Percentiles rank a stretch among this genome's conserved stretches.
Conservation (phyloP, 2,113 vertebrate genomes). For the Paedocypris sp. region DNA sequence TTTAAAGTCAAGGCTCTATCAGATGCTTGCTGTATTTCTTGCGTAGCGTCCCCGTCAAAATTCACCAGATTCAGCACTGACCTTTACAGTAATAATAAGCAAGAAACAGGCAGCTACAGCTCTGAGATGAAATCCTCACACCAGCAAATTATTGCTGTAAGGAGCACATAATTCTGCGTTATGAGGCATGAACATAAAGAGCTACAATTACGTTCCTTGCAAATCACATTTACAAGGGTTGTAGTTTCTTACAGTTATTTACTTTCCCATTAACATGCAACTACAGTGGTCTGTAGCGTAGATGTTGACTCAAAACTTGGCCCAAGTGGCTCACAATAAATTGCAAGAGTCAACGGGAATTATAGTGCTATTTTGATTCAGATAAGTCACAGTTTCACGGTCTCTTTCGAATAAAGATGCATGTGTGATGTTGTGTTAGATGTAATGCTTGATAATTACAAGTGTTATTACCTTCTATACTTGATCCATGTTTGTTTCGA, state of each 20-base stretch:
- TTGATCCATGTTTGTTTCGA: not conserved
- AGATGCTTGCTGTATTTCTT: no score
- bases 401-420: slow-evolving; percentile 12
- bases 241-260: not conserved
- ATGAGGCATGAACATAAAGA: slow-evolving; percentile 2
- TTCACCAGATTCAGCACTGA: not conserved
- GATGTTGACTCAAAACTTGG: slow-evolving; percentile 34
- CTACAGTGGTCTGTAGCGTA: slow-evolving; percentile 34
- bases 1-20: no score
- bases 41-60: no score
- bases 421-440: not conserved
- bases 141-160: not conserved
- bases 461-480: no score
- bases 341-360: slow-evolving; percentile 47
- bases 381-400: slow-evolving; percentile 44
- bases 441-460: not conserved
- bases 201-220: not conserved
- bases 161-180: slow-evolving; percentile 1
- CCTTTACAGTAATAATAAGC: slow-evolving; percentile 4
- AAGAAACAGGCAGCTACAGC: not conserved
- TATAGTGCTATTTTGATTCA: slow-evolving; percentile 48
- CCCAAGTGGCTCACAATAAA: slow-evolving; percentile 43
- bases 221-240: slow-evolving; percentile 7
- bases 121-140: not conserved
- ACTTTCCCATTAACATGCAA: slow-evolving; percentile 13